phyloP scores from a whole-genome alignment of 2,888 invertebrate genomes.

The Palloptera scutellata region DNA sequence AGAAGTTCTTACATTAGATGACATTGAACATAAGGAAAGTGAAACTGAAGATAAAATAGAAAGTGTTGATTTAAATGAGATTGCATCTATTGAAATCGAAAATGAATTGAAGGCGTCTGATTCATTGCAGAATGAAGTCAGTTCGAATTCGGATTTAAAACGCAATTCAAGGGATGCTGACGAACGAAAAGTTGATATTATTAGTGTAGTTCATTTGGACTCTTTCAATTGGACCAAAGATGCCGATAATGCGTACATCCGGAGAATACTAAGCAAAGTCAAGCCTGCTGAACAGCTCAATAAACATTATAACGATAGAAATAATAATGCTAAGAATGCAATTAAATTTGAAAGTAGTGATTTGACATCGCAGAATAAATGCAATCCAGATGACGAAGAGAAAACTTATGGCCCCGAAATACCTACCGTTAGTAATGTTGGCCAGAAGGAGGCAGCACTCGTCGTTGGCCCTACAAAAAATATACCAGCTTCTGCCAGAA shows the following conservation, averaged over 20 bases:
- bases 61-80: too few species aligned
- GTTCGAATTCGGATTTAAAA: not conserved
- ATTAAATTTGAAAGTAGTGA: too few species aligned
- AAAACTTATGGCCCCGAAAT: too few species aligned
- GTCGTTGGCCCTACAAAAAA: too few species aligned
- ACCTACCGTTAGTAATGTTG: too few species aligned
- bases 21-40: not conserved
- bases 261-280: not conserved
- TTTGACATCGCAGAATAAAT: too few species aligned
- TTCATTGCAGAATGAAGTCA: too few species aligned
- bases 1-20: not conserved
- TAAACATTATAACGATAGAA: not conserved
- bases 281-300: not conserved
- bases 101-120: too few species aligned
- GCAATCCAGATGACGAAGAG: too few species aligned
- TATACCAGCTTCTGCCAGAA: too few species aligned
- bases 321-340: not conserved
- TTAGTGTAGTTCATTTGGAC: slow-evolving; percentile 9
- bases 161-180: not conserved
- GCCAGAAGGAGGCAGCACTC: too few species aligned
- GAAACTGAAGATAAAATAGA: not conserved
- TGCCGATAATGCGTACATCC: slow-evolving; percentile 3
- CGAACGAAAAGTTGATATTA: slow-evolving; percentile 1
- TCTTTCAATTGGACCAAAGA: not conserved
- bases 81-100: too few species aligned